These are phyloP conservation scores for Halcyon smyrnensis DNA, from an alignment of 2,797 vertebrate species.

Conservation along the genomic window DNA sequence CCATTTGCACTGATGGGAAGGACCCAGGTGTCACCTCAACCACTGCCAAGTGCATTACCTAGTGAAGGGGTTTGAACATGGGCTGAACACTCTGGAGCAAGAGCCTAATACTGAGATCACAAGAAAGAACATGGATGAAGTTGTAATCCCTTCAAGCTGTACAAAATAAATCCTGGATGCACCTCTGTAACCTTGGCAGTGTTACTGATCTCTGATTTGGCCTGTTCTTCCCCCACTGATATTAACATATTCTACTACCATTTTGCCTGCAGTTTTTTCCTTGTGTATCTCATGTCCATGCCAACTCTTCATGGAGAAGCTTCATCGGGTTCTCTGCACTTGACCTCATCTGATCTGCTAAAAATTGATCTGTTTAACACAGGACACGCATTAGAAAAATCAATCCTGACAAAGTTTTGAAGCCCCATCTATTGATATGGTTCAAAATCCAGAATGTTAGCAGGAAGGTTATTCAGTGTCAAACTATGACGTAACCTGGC, in stretches of 20 bases:
- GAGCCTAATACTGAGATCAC: background rate
- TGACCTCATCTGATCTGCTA: background rate
- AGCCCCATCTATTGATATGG: background rate
- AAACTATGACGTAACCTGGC: background rate
- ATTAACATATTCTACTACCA: background rate
- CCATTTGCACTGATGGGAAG: accelerated
- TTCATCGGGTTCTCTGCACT: background rate
- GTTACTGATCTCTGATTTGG: background rate
- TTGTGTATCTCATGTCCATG: background rate
- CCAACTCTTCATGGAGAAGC: background rate
- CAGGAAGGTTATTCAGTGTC: background rate
- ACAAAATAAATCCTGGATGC: accelerated
- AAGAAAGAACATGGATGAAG: accelerated
- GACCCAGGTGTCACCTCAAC: accelerated
- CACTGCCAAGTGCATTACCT: accelerated
- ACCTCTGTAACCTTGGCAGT: accelerated
- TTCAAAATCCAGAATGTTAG: background rate
- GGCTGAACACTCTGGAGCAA: background rate
- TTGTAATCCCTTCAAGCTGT: background rate
- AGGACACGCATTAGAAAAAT: slow-evolving; percentile 7
- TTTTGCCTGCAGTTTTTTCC: background rate
- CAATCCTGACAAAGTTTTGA: slow-evolving; percentile 19
- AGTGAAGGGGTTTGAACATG: background rate
- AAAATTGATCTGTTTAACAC: slow-evolving; percentile 24
- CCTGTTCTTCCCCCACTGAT: accelerated